A percentile compares a stretch with the other conserved stretches of the same genome.
Conservation (phyloP, 2,888 invertebrate genomes). For the Dexiosoma caninum region DNA sequence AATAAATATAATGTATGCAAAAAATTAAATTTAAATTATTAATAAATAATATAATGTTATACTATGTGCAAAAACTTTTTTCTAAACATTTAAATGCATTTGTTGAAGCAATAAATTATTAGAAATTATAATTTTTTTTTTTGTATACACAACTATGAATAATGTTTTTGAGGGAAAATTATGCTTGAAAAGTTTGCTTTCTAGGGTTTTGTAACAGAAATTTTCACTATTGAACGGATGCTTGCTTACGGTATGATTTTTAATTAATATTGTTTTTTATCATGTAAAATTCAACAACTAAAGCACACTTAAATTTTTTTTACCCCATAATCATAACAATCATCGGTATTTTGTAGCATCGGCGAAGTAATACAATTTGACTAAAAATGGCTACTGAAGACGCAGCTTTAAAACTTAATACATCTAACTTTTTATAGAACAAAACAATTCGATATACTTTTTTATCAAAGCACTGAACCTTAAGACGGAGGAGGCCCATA, state of each 20-base stretch:
- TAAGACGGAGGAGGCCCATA: too few relatives aligned
- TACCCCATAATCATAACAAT: too few relatives aligned
- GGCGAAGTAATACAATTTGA: too few relatives aligned
- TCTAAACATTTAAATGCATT: constrained; percentile 10
- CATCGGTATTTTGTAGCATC: too few relatives aligned
- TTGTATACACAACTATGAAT: background rate
- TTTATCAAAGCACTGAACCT: too few relatives aligned
- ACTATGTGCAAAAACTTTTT: too few relatives aligned
- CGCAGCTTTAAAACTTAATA: too few relatives aligned
- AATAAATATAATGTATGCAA: constrained; percentile 29
- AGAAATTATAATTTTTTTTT: background rate
- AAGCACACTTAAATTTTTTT: too few relatives aligned
- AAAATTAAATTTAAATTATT: constrained; percentile 25
- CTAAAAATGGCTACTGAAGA: too few relatives aligned
- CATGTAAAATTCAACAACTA: too few relatives aligned
- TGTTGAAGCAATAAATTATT: constrained; percentile 32
- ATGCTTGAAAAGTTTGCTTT: constrained; percentile 1
- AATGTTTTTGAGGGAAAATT: background rate
- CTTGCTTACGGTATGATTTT: background rate
- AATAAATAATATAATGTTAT: constrained; percentile 35
- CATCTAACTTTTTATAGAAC: too few relatives aligned
- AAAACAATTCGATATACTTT: too few relatives aligned
- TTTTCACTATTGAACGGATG: background rate
- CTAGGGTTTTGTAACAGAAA: background rate
- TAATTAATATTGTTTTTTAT: background rate